A percentile compares a stretch with the other conserved stretches of the same genome.
Evolutionary conservation across 1,140 invertebrate genomes (phyloP).

Genomic region (Palaemon carinicauda): DNA sequence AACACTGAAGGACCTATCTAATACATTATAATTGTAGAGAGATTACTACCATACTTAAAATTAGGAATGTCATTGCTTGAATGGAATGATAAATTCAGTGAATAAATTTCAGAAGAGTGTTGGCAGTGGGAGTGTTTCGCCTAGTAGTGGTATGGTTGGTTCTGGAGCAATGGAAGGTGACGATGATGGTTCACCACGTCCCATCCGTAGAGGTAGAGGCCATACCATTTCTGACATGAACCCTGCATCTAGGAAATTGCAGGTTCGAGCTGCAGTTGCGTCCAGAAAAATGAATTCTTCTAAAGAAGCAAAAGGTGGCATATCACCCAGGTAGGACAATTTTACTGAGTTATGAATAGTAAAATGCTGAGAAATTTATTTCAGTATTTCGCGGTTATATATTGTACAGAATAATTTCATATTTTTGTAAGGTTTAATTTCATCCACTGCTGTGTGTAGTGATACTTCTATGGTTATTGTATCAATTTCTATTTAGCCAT

Average conservation of each 20-base stretch:
- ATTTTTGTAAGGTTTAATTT: not conserved
- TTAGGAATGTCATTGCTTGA: no score
- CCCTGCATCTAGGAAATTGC: slow-evolving; percentile 67
- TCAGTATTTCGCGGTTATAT: not conserved
- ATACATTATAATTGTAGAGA: not conserved
- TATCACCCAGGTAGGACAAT: slow-evolving; percentile 72
- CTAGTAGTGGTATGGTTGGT: not conserved
- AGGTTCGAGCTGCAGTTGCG: not conserved
- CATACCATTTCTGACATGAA: slow-evolving; percentile 89
- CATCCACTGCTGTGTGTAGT: no score
- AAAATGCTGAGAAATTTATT: not conserved
- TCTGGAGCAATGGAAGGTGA: slow-evolving; percentile 51
- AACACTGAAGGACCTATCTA: no score
- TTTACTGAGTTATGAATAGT: no score
- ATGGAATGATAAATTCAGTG: not conserved
- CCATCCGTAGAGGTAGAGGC: slow-evolving; percentile 75
- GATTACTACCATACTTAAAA: not conserved
- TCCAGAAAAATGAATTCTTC: slow-evolving; percentile 24
- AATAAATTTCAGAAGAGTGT: slow-evolving; percentile 17
- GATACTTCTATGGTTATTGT: no score
- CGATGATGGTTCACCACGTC: slow-evolving; percentile 24
- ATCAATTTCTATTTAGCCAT: no score
- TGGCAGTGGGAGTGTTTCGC: slow-evolving; percentile 34
- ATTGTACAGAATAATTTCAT: not conserved
- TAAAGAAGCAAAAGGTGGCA: slow-evolving; percentile 69